These are phyloP conservation scores for Boulengeromyrus knoepffleri DNA, from an alignment of 2,113 vertebrate species.

Conservation along the genomic window DNA sequence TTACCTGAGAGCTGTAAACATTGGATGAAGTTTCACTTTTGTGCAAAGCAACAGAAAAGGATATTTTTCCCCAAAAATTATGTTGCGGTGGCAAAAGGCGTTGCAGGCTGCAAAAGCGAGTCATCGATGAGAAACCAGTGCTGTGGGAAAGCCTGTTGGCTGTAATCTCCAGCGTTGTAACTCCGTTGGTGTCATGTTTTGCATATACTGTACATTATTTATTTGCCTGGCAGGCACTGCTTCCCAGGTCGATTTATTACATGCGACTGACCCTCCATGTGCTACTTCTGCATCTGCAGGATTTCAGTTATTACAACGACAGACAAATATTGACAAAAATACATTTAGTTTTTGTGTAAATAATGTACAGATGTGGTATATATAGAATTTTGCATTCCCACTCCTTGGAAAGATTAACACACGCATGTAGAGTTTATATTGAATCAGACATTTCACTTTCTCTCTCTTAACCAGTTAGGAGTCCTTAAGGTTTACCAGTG, in stretches of 20 bases:
- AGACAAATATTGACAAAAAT: background rate
- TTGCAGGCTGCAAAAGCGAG: background rate
- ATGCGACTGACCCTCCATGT: background rate
- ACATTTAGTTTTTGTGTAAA: background rate
- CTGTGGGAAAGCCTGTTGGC: background rate
- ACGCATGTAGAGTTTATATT: background rate
- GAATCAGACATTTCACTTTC: background rate
- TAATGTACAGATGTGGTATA: background rate
- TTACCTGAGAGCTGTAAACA: conserved; percentile 18
- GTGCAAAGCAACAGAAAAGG: conserved; percentile 19
- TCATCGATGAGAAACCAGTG: background rate
- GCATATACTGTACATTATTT: conserved; percentile 15
- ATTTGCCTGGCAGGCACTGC: background rate
- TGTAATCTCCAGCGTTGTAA: background rate
- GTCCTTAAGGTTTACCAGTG: background rate
- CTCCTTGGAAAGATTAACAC: background rate
- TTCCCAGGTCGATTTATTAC: background rate
- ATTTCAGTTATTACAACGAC: background rate
- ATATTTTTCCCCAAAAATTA: conserved; percentile 35
- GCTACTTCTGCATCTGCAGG: background rate
- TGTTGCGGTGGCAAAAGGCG: background rate
- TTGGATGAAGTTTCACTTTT: conserved; percentile 39
- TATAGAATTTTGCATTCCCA: background rate
- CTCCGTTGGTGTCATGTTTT: background rate
- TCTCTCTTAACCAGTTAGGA: background rate